Evolutionary conservation across 1,140 invertebrate species (phyloP).

Genomic region (Hypothenemus hampei): DNA sequence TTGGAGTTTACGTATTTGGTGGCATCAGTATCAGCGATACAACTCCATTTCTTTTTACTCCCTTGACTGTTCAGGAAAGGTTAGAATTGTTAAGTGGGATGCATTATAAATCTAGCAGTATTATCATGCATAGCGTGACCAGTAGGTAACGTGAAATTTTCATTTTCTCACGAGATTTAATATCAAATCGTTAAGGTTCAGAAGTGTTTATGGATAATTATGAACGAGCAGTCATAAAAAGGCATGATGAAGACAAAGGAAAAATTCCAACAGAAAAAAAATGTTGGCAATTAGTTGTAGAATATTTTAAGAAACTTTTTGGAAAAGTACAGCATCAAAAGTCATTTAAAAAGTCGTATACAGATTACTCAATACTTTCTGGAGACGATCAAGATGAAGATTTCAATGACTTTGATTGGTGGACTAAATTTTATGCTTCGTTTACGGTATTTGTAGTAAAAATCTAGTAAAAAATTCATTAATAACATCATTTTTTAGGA

Average conservation of each 20-base stretch:
- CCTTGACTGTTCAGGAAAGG: conserved; percentile 42
- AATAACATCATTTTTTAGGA: conserved; percentile 1
- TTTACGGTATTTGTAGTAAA: conserved; percentile 44
- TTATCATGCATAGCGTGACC: conserved; percentile 10
- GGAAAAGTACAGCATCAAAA: not conserved
- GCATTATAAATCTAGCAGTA: conserved; percentile 5
- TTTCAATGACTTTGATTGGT: conserved; percentile 60
- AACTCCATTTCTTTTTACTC: conserved; percentile 41
- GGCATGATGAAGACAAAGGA: not conserved
- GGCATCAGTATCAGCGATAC: conserved; percentile 50
- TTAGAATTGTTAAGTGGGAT: conserved; percentile 35
- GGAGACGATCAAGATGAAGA: conserved; percentile 23
- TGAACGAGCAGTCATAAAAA: not conserved
- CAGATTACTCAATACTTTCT: conserved; percentile 17
- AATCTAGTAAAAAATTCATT: no score
- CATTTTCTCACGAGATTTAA: not conserved
- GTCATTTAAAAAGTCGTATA: not conserved
- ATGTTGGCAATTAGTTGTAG: conserved; percentile 3
- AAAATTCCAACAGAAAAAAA: not conserved
- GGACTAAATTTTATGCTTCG: conserved; percentile 72
- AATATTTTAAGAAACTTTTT: not conserved
- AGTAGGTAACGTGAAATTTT: conserved; percentile 15
- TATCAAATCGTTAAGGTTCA: conserved; percentile 3
- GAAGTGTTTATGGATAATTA: conserved; percentile 7
- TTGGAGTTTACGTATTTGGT: conserved; percentile 52